A percentile compares a stretch with the other conserved stretches of the same genome.
These are phyloP conservation scores for Nothobranchius furzeri DNA, from an alignment of 2,113 vertebrate species.

Conservation along the genomic window DNA sequence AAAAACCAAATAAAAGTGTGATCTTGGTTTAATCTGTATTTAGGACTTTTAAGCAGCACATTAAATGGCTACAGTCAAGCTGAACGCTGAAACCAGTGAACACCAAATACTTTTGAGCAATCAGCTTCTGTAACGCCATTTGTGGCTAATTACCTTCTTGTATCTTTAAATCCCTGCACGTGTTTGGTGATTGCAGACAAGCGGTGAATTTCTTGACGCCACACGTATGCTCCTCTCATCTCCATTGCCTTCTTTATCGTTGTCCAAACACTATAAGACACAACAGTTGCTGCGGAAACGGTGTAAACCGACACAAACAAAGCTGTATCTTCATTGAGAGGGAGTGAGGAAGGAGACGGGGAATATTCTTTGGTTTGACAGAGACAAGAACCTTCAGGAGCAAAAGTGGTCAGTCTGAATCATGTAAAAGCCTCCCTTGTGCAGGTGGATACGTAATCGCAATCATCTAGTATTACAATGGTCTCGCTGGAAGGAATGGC, in stretches of 20 bases:
- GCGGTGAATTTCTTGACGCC: slow-evolving; percentile 35
- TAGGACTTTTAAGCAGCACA: too few species aligned
- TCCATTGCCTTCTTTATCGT: slow-evolving; percentile 29
- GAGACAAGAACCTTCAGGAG: slow-evolving; percentile 51
- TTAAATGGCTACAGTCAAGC: not conserved
- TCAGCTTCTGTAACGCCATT: not conserved
- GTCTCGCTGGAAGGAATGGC: slow-evolving; percentile 65
- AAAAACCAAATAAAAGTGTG: too few species aligned
- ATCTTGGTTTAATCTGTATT: too few species aligned
- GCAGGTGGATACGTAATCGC: slow-evolving; percentile 65
- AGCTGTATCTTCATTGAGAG: slow-evolving; percentile 22
- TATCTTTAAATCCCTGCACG: not conserved
- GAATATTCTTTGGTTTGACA: slow-evolving; percentile 22
- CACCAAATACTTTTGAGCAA: not conserved
- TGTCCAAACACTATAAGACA: slow-evolving; percentile 54
- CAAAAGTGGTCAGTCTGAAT: slow-evolving; percentile 61
- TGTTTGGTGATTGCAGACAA: slow-evolving; percentile 39
- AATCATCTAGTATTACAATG: slow-evolving; percentile 53
- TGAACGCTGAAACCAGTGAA: too few species aligned
- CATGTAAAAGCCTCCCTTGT: slow-evolving; percentile 58
- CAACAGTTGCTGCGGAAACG: slow-evolving; percentile 67
- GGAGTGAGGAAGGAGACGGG: slow-evolving; percentile 20
- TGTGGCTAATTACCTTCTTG: not conserved
- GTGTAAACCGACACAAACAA: slow-evolving; percentile 62
- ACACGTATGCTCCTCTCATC: slow-evolving; percentile 18